Percentiles rank a stretch among this genome's conserved stretches.
Evolutionary conservation across 2,113 vertebrate genomes (phyloP).

Genomic region (Chinchilla lanigera): DNA sequence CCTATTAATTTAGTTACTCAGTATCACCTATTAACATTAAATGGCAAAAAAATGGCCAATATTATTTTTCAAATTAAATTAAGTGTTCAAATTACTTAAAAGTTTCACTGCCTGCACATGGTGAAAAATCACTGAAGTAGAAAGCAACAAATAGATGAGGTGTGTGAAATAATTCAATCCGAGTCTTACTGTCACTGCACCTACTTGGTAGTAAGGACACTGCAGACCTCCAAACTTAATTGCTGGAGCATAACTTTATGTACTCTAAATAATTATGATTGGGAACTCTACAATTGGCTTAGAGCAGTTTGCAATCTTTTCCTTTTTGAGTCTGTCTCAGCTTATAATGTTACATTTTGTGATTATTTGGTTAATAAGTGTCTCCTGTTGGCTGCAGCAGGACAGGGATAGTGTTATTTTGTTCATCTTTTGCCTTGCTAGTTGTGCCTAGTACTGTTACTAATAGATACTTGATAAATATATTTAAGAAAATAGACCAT

Average conservation of each 20-base stretch:
- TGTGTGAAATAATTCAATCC: neutral
- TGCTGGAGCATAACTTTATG: neutral
- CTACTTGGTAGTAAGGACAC: neutral
- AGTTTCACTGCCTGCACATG: neutral
- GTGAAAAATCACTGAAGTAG: neutral
- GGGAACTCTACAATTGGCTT: neutral
- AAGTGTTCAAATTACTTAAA: neutral
- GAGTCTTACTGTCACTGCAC: neutral
- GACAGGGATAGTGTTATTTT: neutral
- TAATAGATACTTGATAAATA: neutral
- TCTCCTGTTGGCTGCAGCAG: neutral
- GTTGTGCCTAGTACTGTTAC: neutral
- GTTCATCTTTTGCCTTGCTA: neutral
- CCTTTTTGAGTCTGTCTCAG: neutral
- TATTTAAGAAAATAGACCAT: neutral
- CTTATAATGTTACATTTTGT: neutral
- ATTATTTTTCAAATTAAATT: slow-evolving; percentile 34
- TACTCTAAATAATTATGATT: neutral
- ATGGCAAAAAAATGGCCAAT: neutral
- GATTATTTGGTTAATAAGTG: neutral
- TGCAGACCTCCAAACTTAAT: neutral
- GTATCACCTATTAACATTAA: neutral
- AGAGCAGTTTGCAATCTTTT: neutral
- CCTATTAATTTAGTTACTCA: neutral
- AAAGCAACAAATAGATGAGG: neutral